Conservation (phyloP, 2,797 vertebrate genomes). For the Falco columbarius region DNA sequence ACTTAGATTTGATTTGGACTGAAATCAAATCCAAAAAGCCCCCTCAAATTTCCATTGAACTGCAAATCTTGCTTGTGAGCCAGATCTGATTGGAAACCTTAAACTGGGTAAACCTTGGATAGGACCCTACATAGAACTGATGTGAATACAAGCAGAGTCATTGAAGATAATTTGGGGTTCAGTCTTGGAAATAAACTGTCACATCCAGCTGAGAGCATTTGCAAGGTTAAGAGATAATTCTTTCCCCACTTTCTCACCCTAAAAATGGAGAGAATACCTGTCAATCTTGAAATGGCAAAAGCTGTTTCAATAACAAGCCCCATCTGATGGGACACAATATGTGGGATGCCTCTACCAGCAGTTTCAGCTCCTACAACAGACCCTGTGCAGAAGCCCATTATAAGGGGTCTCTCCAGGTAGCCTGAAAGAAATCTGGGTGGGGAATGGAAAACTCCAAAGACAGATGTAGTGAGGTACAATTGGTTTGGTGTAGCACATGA, state of each 20-base stretch:
- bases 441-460: background rate
- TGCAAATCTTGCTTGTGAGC: conserved; percentile 19
- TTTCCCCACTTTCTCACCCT: background rate
- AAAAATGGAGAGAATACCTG: background rate
- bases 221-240: background rate
- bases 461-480: background rate
- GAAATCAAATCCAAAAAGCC: conserved; percentile 57
- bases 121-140: background rate
- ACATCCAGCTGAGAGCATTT: background rate
- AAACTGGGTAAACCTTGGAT: background rate
- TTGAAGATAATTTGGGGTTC: background rate
- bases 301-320: background rate
- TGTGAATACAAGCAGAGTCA: background rate
- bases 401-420: background rate
- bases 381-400: background rate
- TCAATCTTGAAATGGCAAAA: background rate
- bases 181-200: background rate
- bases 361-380: background rate
- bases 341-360: background rate
- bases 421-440: background rate
- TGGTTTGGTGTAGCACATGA: background rate
- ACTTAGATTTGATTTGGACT: conserved; percentile 59
- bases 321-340: background rate
- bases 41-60: conserved; percentile 48
- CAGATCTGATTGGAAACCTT: conserved; percentile 28